Evolutionary conservation across 2,797 vertebrate genomes (phyloP), one percentile per base, ranked within the genome.

Genomic region (Aplochiton taeniatus): DNA sequence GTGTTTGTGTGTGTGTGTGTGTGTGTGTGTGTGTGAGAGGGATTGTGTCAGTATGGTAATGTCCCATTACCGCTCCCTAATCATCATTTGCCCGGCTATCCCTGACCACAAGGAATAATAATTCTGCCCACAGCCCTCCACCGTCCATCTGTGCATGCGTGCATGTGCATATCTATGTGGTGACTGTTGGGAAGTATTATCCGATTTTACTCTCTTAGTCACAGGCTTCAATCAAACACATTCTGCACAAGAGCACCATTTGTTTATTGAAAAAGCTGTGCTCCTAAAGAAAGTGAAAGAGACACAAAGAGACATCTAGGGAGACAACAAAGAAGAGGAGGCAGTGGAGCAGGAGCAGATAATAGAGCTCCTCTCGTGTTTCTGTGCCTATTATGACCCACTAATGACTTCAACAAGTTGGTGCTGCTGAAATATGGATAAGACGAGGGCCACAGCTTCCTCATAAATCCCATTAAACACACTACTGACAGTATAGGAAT

Each of bases 351-450:
- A 18, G 7, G 1, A 16, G 9, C 17, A 18, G 9, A 20, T 18
- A 20, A 13, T 17, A 19, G 19, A 11, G 53, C 7, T 14, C 11
- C 53, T 18, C 53, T 41, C 18, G 31, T 55, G 58, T 50, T 61
- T 48, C 66, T 20, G 61, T 31, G 31, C 54, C 60, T 68, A 54
- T 76, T 68, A 75, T 74, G 66, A 71, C 62, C 43, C 60, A 65
- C 63, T 70, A 74, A 76, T 71, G 66, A 77, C 66, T 53, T 50
- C 49, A 54, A 69, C 73, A 65, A 61, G 59, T 64, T 69, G 53
- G 20, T 60, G 63, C 50, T 66, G 73, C 68, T 69, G 48, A 68
- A 73, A 74, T 68, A 77, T 70, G 67, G 67, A 73, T 47, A 72
- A 66, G 62, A 57, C 55, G 42, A 41, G 14, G 42, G 41, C 31